Percentiles rank a stretch among this genome's conserved stretches.
phyloP scores from a whole-genome alignment of 2,797 vertebrate species.

The Periparus ater region DNA sequence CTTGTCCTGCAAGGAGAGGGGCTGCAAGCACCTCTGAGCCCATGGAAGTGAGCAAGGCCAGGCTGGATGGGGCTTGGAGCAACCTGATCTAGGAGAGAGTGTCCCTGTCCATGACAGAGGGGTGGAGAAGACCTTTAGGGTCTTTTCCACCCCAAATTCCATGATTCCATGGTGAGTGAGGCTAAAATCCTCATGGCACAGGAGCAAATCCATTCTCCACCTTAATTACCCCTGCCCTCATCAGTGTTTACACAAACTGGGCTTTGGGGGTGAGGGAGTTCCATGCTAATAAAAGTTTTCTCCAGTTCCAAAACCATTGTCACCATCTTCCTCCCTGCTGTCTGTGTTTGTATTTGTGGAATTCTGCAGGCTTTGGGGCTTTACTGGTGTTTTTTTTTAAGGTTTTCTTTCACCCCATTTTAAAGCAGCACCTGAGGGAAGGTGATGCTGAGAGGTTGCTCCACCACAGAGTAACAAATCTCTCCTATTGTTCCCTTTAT shows the following conservation, averaged over 20 bases:
- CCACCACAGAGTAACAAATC: not conserved
- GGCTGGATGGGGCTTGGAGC: not conserved
- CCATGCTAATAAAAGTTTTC: not conserved
- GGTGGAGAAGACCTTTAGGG: not conserved
- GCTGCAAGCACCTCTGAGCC: not conserved
- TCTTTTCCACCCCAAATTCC: not conserved
- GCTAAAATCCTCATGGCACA: not conserved
- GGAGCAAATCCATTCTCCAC: not conserved
- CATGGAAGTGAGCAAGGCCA: not conserved
- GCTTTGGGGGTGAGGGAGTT: fast-evolving
- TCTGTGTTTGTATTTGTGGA: fast-evolving
- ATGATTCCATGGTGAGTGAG: fast-evolving
- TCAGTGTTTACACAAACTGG: not conserved
- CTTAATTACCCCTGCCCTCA: not conserved
- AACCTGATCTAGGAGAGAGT: not conserved
- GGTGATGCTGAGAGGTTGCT: not conserved
- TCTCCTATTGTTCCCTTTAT: not conserved
- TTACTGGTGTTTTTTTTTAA: not conserved
- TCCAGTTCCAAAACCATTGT: not conserved
- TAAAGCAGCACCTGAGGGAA: not conserved
- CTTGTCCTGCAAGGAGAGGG: fast-evolving
- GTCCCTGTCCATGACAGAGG: not conserved
- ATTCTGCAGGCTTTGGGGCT: not conserved
- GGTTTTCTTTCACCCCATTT: not conserved
- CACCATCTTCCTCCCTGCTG: fast-evolving